These are phyloP conservation scores for Lethrus apterus DNA, from an alignment of 1,140 invertebrate genomes.

Conservation along the genomic window DNA sequence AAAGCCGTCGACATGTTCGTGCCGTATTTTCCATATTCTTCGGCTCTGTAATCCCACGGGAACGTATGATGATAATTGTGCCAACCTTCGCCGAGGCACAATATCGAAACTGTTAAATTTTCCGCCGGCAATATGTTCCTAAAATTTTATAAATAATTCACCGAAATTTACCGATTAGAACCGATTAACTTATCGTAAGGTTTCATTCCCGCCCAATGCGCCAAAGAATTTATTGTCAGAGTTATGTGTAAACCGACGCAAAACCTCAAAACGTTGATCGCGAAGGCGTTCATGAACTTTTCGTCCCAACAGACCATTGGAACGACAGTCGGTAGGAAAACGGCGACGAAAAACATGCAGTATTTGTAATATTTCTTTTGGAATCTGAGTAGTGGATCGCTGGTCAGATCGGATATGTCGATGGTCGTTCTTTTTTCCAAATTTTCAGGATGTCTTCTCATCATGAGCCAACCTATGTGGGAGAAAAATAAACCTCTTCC, in stretches of 20 bases:
- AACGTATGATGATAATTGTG: too few relatives aligned
- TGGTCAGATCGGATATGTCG: slow-evolving; percentile 60
- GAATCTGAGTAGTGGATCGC: slow-evolving; percentile 61
- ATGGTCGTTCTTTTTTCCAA: slow-evolving; percentile 55
- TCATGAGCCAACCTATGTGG: too few relatives aligned
- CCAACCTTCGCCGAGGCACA: slow-evolving; percentile 67
- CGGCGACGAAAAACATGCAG: background rate
- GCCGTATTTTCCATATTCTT: slow-evolving; percentile 73
- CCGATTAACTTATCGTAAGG: too few relatives aligned
- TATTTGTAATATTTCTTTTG: slow-evolving; percentile 50
- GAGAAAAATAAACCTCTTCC: slow-evolving; percentile 62
- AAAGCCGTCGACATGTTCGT: slow-evolving; percentile 77
- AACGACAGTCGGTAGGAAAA: background rate
- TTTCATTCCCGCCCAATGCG: slow-evolving; percentile 55
- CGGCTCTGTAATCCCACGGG: too few relatives aligned
- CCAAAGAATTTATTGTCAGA: slow-evolving; percentile 64
- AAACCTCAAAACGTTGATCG: slow-evolving; percentile 40
- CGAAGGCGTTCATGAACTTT: background rate
- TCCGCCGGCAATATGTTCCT: slow-evolving; percentile 69
- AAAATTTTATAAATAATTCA: slow-evolving; percentile 20
- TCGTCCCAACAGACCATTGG: background rate
- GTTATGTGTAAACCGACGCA: slow-evolving; percentile 53
- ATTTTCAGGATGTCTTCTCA: slow-evolving; percentile 55
- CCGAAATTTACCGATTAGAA: too few relatives aligned
- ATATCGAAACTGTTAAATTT: slow-evolving; percentile 61